Evolutionary conservation across 92 coral and sea anemone species (phyloP).

Genomic region (Paramuricea clavata): DNA sequence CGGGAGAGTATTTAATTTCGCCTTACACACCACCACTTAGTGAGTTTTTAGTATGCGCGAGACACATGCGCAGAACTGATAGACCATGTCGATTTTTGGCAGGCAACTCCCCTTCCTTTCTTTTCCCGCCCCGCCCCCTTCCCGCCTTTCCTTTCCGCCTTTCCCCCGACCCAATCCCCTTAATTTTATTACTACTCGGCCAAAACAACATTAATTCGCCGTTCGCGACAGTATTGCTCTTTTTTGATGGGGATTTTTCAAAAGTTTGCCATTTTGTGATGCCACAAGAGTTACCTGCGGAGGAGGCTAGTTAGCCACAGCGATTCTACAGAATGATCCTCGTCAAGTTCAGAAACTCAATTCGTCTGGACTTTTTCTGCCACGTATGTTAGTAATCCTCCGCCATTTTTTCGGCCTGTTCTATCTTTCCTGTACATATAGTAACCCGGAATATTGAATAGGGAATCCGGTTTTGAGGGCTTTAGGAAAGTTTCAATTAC

Average conservation of each 20-base stretch:
- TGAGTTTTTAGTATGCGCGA: not conserved
- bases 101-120: conserved; percentile 25
- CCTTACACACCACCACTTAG: not conserved
- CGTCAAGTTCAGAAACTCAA: not conserved
- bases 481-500: not conserved
- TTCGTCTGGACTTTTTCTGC: not conserved
- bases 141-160: too few species aligned
- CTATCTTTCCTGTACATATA: not conserved
- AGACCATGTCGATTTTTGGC: conserved; percentile 23
- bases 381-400: not conserved
- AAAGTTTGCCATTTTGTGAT: too few species aligned
- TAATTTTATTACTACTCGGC: too few species aligned
- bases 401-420: not conserved
- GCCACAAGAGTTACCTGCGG: too few species aligned
- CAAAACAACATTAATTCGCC: too few species aligned
- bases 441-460: not conserved
- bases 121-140: not conserved
- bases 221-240: too few species aligned
- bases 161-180: too few species aligned
- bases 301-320: not conserved
- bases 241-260: too few species aligned
- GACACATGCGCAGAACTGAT: not conserved
- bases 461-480: not conserved
- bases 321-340: not conserved
- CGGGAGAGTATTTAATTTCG: not conserved